Base-by-base conservation (phyloP, 2,888 invertebrate genomes). In the Brassicogethes aeneus region DNA sequence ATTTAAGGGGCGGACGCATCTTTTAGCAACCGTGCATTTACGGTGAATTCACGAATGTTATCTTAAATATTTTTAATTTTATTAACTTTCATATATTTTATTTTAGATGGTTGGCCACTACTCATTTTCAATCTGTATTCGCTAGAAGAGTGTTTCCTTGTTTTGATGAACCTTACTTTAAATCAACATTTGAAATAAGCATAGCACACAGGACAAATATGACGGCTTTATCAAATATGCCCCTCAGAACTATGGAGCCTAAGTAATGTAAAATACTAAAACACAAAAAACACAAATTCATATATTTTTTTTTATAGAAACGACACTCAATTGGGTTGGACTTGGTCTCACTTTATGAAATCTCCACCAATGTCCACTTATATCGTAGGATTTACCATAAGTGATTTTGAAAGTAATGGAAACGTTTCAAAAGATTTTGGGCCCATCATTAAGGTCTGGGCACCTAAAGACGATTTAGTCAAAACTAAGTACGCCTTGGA, bases 321-420 rank as follows among this genome's bases (percentile, higher is more conserved):
- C 36, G 65, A 68, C n/a, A 59, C 68, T 10, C 74, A 72, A 3
- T 39, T 38, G 1, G 56, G 48, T 15, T 82, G 74, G 71, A 70
- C 76, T 0, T 76, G 74, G 61, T 84, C 84, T 53, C 73, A 77
- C 46, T 85, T 78, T 52, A 61, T 74, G 43, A 69, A 66, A 36
- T 76, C 82, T 1, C 77, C 80, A 1, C 75, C 75, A 37, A 87
- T 88, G 85, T 79, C 85, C 30, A 83, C 86, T 0, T 85, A 87
- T 60, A 67, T 85, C 30, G 76, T 86, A 2, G 85, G 85, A 1
- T 77, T 79, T 54, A 62, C 64, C 1, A 53, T 68, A 16, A 59
- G 57, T 36, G 62, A 65, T 44, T 62, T 65, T 46, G 53, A 58
- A 34, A 52, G 56, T 36, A 44, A 57, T 16, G 49, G 55, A 3